A percentile compares a stretch with the other conserved stretches of the same genome.
Conservation (phyloP, 1,140 invertebrate genomes). For the Hirudo medicinalis region DNA sequence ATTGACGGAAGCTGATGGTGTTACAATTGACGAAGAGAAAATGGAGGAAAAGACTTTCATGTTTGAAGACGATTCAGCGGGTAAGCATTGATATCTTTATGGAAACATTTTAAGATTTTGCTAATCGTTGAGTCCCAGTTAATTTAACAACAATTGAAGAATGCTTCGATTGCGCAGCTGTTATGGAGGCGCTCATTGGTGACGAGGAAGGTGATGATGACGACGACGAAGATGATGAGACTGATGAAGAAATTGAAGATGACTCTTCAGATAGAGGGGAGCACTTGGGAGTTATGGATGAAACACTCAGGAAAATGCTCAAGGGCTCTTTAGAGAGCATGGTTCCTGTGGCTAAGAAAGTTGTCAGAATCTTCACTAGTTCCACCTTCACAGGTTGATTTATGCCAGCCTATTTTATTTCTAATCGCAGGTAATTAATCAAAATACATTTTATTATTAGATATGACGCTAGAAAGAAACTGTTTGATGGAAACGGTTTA, state of each 20-base stretch:
- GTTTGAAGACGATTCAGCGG: no score
- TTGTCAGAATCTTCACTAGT: constrained; percentile 94
- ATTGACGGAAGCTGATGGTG: no score
- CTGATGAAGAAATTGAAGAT: constrained; percentile 7
- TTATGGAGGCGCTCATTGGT: no score
- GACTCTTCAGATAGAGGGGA: constrained; percentile 5
- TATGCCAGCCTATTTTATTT: neutral
- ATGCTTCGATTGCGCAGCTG: no score
- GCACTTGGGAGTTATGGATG: neutral
- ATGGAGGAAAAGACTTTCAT: no score
- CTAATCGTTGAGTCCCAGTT: no score
- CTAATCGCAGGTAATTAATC: neutral
- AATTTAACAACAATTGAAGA: no score
- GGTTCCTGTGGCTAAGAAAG: constrained; percentile 89
- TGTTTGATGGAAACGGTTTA: constrained; percentile 96
- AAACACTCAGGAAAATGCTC: constrained; percentile 49
- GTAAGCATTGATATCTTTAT: no score
- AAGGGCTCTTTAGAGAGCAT: constrained; percentile 70
- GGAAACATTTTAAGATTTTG: no score
- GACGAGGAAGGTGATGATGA: neutral
- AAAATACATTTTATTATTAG: constrained; percentile 45
- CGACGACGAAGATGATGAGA: neutral
- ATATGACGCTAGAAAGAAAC: constrained; percentile 92
- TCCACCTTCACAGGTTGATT: constrained; percentile 86
- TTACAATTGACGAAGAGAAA: no score